Evolutionary conservation across 2,888 invertebrate genomes (phyloP).

Genomic region (Heliothis peltigera): DNA sequence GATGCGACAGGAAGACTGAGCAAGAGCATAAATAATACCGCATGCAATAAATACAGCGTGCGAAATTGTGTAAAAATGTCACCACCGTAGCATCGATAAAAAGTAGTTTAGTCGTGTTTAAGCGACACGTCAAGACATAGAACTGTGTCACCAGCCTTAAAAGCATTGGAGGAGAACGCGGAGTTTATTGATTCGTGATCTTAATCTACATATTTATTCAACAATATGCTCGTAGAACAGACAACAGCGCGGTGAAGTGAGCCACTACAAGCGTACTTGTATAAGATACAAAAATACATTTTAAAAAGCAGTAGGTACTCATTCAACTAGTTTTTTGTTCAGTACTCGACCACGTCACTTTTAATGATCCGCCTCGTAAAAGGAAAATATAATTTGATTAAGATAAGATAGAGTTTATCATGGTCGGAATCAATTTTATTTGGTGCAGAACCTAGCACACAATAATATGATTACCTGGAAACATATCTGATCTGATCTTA

Average conservation of each 20-base stretch:
- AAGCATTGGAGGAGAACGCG: conserved; percentile 54
- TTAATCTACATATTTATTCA: conserved; percentile 45
- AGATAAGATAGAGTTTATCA: conserved; percentile 34
- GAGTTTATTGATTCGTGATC: conserved; percentile 47
- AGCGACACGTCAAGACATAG: not conserved
- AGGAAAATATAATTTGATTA: conserved; percentile 11
- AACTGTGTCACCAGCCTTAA: conserved; percentile 18
- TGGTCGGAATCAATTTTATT: conserved; percentile 3
- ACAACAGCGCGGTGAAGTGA: conserved; percentile 18
- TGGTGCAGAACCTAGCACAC: not conserved
- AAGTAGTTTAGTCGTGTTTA: conserved; percentile 8
- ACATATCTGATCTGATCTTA: not conserved
- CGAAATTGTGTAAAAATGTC: conserved; percentile 25
- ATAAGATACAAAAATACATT: conserved; percentile 33
- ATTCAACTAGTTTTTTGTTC: conserved; percentile 24
- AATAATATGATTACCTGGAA: conserved; percentile 7
- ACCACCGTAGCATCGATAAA: conserved; percentile 8
- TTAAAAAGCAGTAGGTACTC: conserved; percentile 21
- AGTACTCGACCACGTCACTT: conserved; percentile 14
- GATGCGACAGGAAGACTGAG: conserved; percentile 28
- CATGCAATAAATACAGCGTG: not conserved
- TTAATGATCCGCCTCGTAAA: not conserved
- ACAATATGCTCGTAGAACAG: conserved; percentile 31
- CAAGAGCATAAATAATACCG: conserved; percentile 40
- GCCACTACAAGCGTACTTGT: conserved; percentile 19